A percentile compares a stretch with the other conserved stretches of the same genome.
Evolutionary conservation across 1,140 invertebrate genomes (phyloP).

Genomic region (Anagrus nilaparvatae): DNA sequence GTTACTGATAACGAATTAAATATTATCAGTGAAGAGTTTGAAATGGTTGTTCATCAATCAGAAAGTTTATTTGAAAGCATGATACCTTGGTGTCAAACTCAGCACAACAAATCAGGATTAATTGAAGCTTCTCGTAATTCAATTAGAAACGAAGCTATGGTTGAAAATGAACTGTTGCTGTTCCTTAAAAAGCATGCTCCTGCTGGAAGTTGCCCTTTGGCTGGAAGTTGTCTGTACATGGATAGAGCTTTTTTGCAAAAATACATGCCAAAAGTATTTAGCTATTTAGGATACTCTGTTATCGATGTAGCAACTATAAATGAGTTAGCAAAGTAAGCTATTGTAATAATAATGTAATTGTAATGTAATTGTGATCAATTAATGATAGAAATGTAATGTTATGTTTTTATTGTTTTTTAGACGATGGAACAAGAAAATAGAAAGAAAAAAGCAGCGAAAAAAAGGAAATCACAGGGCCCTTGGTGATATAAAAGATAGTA

Average conservation of each 20-base stretch:
- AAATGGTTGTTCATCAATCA: conserved; percentile 72
- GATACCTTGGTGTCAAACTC: conserved; percentile 70
- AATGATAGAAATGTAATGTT: conserved; percentile 1
- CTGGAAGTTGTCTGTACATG: conserved; percentile 82
- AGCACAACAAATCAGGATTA: conserved; percentile 71
- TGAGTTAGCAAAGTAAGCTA: conserved; percentile 58
- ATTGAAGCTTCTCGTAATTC: conserved; percentile 53
- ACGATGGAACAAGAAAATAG: conserved; percentile 61
- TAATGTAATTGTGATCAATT: conserved; percentile 7
- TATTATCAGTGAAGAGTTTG: conserved; percentile 63
- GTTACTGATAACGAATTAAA: conserved; percentile 77
- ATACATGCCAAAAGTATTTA: conserved; percentile 63
- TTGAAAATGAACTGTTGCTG: conserved; percentile 59
- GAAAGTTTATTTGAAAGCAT: conserved; percentile 65
- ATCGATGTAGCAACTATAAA: conserved; percentile 89
- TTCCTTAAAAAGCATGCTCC: conserved; percentile 62
- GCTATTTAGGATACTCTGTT: conserved; percentile 83
- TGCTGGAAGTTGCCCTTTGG: conserved; percentile 56
- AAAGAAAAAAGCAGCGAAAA: conserved; percentile 54
- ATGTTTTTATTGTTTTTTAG: conserved; percentile 34
- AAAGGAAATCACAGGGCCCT: conserved; percentile 62
- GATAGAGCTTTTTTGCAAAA: conserved; percentile 70
- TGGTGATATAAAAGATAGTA: conserved; percentile 78
- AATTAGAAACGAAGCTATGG: conserved; percentile 48
- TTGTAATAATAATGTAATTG: not conserved